Percentiles rank a stretch among this genome's conserved stretches.
Evolutionary conservation across 2,113 vertebrate species (phyloP).

Genomic region (Calyptomena viridis): DNA sequence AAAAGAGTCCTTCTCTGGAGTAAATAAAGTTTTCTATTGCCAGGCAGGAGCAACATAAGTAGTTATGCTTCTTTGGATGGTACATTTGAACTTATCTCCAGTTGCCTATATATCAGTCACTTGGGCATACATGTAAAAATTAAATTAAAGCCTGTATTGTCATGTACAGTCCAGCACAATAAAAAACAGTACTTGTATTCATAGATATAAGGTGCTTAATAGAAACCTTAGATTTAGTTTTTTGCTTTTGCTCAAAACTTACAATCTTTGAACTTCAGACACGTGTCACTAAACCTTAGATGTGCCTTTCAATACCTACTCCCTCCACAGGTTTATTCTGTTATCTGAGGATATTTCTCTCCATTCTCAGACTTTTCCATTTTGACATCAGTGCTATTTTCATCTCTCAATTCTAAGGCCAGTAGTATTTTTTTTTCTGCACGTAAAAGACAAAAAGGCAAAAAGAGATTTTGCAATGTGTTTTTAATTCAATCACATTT

Average conservation of each 20-base stretch:
- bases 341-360: background rate
- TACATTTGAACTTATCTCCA: background rate
- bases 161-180: background rate
- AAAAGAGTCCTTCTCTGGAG: background rate
- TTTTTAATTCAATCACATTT: background rate
- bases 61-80: background rate
- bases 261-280: background rate
- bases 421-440: background rate
- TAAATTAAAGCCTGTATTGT: background rate
- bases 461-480: background rate
- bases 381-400: background rate
- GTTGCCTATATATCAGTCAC: background rate
- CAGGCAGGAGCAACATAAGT: background rate
- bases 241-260: too few species aligned
- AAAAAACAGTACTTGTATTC: background rate
- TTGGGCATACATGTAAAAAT: background rate
- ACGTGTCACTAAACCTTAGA: background rate
- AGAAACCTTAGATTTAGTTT: background rate
- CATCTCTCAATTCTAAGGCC: background rate
- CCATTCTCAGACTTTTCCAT: background rate
- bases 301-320: background rate
- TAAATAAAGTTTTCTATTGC: background rate
- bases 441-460: background rate
- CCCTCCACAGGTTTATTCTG: background rate
- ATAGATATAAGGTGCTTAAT: background rate